Conservation (phyloP, 2,113 vertebrate genomes). For the Emydura subglobosa region DNA sequence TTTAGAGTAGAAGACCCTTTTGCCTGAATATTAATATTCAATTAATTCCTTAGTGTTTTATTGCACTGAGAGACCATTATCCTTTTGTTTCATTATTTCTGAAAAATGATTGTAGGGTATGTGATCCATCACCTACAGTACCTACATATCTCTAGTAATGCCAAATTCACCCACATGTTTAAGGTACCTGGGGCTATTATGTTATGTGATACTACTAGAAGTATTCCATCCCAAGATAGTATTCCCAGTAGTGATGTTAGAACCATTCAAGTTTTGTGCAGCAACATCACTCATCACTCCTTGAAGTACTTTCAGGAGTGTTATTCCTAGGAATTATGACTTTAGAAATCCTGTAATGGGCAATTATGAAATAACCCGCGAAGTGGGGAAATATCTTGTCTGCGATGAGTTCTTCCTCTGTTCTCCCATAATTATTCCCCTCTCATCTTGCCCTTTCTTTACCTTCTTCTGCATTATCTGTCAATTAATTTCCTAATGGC, state of each 20-base stretch:
- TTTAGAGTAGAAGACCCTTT: background rate
- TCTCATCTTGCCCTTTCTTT: conserved; percentile 1
- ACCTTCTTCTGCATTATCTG: background rate
- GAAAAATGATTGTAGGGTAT: background rate
- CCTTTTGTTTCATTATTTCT: background rate
- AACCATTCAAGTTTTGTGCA: background rate
- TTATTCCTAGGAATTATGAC: conserved; percentile 27
- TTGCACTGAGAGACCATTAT: background rate
- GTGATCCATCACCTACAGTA: conserved; percentile 40
- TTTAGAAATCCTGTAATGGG: background rate
- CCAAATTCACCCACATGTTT: background rate
- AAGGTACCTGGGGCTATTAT: background rate
- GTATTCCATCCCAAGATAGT: background rate
- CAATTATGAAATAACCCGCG: background rate
- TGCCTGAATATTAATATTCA: conserved; percentile 10
- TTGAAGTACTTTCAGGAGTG: conserved; percentile 1
- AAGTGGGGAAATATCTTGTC: background rate
- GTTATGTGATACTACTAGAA: background rate
- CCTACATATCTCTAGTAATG: conserved; percentile 22
- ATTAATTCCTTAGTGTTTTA: conserved; percentile 19
- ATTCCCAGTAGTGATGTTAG: background rate
- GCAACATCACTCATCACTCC: background rate
- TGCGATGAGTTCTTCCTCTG: background rate
- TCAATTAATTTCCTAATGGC: background rate
- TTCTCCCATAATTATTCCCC: background rate